A percentile compares a stretch with the other conserved stretches of the same genome.
These are phyloP conservation scores for Drusus annulatus DNA, from an alignment of 1,140 invertebrate genomes.

Conservation along the genomic window DNA sequence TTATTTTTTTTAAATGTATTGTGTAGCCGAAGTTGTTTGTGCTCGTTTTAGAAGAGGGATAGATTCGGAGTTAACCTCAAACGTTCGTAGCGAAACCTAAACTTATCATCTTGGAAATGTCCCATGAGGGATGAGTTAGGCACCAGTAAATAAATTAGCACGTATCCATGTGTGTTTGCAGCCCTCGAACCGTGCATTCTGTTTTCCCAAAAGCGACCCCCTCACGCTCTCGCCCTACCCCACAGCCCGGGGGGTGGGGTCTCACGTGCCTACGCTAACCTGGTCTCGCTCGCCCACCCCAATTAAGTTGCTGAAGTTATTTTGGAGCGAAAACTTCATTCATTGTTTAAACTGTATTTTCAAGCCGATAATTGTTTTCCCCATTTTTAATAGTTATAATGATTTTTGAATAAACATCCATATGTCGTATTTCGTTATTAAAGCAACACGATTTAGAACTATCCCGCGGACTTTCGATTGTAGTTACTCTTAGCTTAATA, in stretches of 20 bases:
- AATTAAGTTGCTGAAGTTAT: not conserved
- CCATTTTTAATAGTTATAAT: not conserved
- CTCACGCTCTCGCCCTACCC: not conserved
- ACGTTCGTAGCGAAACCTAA: not conserved
- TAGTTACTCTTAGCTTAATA: no score
- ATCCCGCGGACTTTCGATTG: no score
- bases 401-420: no score
- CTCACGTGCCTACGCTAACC: not conserved
- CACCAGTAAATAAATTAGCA: constrained; percentile 28
- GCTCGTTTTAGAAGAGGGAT: no score
- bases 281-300: not conserved
- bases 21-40: no score
- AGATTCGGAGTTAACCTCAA: not conserved
- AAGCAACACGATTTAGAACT: no score
- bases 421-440: no score
- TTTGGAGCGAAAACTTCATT: not conserved
- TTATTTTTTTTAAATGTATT: no score
- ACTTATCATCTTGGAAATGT: not conserved
- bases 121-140: not conserved
- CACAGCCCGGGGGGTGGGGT: no score
- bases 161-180: constrained; percentile 10
- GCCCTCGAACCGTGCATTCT: constrained; percentile 3
- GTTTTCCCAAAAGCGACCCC: not conserved
- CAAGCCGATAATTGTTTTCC: no score
- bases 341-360: no score